Percentiles rank a stretch among this genome's conserved stretches.
Conservation (phyloP, 2,113 vertebrate genomes). For the Rattus norvegicus region GRCr8 NC_086019.1:104770501-104771000, state of each 20-base stretch:
- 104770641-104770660: too few species aligned
- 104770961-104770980: not conserved
- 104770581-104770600: too few species aligned
- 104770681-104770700: not conserved
- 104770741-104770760: not conserved
- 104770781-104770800: not conserved
- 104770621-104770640: too few species aligned
- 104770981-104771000: conserved; percentile 72
- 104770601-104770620: too few species aligned
- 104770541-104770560: not conserved
- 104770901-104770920: not conserved
- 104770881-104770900: accelerated
- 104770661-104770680: not conserved
- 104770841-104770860: not conserved
- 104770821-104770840: not conserved
- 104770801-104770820: not conserved
- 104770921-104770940: not conserved
- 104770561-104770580: too few species aligned
- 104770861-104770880: not conserved
- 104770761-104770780: not conserved
- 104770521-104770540: not conserved
- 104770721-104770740: too few species aligned
- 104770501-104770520: not conserved
- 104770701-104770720: not conserved
- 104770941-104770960: not conserved